phyloP scores from a whole-genome alignment of 2,113 vertebrate genomes.

The Bubalus kerabau region DNA sequence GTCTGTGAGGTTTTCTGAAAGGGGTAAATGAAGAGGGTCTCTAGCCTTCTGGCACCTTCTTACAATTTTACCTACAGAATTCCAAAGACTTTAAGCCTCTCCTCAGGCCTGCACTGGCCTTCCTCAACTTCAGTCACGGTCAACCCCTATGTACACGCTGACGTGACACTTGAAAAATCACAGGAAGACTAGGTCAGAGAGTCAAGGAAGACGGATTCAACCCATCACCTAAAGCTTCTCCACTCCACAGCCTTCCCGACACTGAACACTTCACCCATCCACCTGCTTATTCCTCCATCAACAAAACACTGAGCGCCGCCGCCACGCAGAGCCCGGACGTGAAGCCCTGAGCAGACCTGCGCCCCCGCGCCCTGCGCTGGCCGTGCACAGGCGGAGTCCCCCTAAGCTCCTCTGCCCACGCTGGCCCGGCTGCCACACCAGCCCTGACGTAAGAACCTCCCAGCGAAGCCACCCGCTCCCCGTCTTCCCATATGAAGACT shows the following conservation, averaged over 20 bases:
- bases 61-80: neutral
- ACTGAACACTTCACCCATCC: neutral
- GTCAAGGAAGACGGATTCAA: fast-evolving
- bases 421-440: neutral
- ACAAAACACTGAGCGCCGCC: neutral
- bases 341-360: neutral
- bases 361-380: neutral
- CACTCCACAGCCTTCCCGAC: neutral
- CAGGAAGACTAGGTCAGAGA: neutral
- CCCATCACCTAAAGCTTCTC: neutral
- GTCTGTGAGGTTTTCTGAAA: neutral
- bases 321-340: fast-evolving
- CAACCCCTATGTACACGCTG: neutral
- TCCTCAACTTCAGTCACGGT: neutral
- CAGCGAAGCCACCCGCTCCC: neutral
- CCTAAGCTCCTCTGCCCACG: neutral
- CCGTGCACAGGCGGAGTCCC: neutral
- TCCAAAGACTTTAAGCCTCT: neutral
- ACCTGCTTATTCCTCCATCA: neutral
- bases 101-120: neutral
- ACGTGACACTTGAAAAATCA: neutral
- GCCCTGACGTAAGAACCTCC: neutral
- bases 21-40: neutral
- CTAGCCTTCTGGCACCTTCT: neutral
- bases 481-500: neutral